Conservation (phyloP, 2,888 invertebrate genomes). For the Pseudeuparius sepicola region DNA sequence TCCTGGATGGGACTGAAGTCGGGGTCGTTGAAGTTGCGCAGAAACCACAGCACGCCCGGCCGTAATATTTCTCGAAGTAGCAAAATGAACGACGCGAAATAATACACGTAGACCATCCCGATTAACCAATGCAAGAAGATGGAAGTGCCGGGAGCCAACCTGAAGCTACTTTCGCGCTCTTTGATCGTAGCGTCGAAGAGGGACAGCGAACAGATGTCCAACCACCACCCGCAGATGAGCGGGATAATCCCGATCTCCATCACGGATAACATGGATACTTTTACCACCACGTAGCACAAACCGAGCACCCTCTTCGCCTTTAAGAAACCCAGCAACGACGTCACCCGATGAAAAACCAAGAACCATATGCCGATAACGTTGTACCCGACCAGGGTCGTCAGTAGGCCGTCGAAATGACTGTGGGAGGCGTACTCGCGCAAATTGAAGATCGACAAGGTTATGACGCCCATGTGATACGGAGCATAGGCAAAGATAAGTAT, state of each 20-base stretch:
- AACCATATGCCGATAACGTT: slow-evolving; percentile 76
- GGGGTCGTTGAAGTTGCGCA: slow-evolving; percentile 96
- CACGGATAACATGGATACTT: slow-evolving; percentile 89
- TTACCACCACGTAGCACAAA: slow-evolving; percentile 81
- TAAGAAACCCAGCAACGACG: slow-evolving; percentile 68
- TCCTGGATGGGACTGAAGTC: slow-evolving; percentile 99
- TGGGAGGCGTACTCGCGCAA: slow-evolving; percentile 57
- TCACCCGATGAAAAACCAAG: slow-evolving; percentile 74
- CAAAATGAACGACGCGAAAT: slow-evolving; percentile 94
- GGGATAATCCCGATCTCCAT: slow-evolving; percentile 97
- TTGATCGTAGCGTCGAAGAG: slow-evolving; percentile 84
- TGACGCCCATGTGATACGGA: slow-evolving; percentile 90
- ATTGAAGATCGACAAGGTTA: slow-evolving; percentile 64
- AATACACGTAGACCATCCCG: slow-evolving; percentile 98
- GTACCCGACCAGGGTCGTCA: slow-evolving; percentile 90
- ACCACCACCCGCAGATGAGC: slow-evolving; percentile 97
- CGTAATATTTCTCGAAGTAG: slow-evolving; percentile 86
- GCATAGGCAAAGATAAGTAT: slow-evolving; percentile 95
- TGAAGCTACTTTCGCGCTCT: slow-evolving; percentile 80
- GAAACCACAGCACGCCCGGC: slow-evolving; percentile 97
- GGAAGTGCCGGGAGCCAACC: slow-evolving; percentile 88
- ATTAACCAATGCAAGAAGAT: slow-evolving; percentile 99
- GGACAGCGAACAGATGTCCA: slow-evolving; percentile 92
- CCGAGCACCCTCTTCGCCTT: slow-evolving; percentile 80
- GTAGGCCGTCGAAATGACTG: slow-evolving; percentile 83